Percentiles rank a stretch among this genome's conserved stretches.
Conservation (phyloP, 2,797 vertebrate genomes). For the Sebastes dallii region DNA sequence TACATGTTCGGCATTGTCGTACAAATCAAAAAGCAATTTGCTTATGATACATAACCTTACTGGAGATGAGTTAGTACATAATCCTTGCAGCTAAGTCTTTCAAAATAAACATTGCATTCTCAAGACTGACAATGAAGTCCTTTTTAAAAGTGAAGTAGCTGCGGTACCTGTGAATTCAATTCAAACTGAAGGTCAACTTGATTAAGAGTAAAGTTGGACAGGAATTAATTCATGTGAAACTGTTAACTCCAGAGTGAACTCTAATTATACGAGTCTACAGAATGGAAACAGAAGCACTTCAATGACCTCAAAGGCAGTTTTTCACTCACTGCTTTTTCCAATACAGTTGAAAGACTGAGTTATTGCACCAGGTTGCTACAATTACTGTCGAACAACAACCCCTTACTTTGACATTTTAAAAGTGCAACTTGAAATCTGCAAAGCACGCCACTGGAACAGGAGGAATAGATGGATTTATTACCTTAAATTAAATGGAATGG, state of each 20-base stretch:
- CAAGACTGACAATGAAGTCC: background rate
- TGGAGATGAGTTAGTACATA: background rate
- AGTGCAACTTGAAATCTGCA: conserved; percentile 41
- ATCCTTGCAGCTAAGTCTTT: background rate
- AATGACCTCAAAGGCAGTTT: conserved; percentile 62
- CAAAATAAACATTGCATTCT: conserved; percentile 11
- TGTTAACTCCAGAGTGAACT: conserved; percentile 53
- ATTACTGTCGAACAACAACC: conserved; percentile 58
- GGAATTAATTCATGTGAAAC: conserved; percentile 58
- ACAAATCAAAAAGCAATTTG: conserved; percentile 22
- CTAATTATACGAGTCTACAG: conserved; percentile 53
- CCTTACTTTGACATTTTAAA: conserved; percentile 59
- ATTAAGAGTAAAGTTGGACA: conserved; percentile 54
- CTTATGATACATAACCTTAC: conserved; percentile 1
- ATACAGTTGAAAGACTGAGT: conserved; percentile 26
- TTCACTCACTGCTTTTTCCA: conserved; percentile 41
- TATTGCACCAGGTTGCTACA: conserved; percentile 33
- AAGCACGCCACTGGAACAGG: conserved; percentile 8
- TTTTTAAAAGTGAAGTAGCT: conserved; percentile 7
- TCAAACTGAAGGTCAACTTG: conserved; percentile 58
- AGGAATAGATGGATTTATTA: conserved; percentile 23
- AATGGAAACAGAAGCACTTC: conserved; percentile 52
- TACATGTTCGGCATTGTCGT: conserved; percentile 11
- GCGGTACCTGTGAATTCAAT: conserved; percentile 19
- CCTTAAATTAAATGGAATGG: conserved; percentile 5